Conservation (phyloP, 1,140 invertebrate species). For the Drusus annulatus region DNA sequence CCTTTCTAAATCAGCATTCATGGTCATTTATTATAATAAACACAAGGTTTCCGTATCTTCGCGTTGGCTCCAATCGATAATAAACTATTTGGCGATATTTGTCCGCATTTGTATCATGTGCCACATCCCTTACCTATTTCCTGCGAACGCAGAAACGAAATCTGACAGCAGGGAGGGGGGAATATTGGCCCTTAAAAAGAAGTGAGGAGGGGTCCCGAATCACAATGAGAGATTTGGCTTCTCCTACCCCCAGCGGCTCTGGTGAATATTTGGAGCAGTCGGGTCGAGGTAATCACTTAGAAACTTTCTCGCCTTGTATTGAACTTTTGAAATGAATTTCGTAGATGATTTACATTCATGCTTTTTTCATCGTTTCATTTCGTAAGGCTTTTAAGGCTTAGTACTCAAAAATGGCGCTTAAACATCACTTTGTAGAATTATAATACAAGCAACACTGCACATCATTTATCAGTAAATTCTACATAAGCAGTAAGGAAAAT, state of each 20-base stretch:
- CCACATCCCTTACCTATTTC: constrained; percentile 18
- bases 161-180: constrained; percentile 17
- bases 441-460: no score
- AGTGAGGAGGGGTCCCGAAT: constrained; percentile 16
- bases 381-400: no score
- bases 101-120: background rate
- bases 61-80: no score
- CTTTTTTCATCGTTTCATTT: background rate
- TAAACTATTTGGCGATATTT: background rate
- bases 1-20: no score
- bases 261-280: constrained; percentile 21
- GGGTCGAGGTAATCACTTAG: constrained; percentile 27
- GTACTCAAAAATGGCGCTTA: no score
- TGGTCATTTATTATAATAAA: no score
- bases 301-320: constrained; percentile 29
- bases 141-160: background rate
- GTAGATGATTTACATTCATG: constrained; percentile 10
- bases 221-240: constrained; percentile 31
- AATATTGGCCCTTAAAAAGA: constrained; percentile 25
- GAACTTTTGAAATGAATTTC: constrained; percentile 28
- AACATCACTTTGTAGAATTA: no score
- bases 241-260: background rate
- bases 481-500: no score
- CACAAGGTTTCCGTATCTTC: no score
- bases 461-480: no score